Conservation (phyloP, 2,797 vertebrate genomes). For the Alosa sapidissima region DNA sequence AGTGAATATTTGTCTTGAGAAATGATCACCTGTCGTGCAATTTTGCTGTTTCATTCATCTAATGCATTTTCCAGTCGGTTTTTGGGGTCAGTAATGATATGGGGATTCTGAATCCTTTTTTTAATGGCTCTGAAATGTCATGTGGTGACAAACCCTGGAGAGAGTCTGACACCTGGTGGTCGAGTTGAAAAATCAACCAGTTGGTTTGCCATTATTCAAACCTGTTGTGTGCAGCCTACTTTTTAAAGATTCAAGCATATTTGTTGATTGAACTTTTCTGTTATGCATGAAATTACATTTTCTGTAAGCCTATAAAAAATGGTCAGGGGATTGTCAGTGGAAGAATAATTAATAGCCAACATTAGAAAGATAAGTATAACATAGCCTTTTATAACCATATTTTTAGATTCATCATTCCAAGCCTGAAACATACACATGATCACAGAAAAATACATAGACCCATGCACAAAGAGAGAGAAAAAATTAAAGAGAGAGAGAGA, state of each 20-base stretch:
- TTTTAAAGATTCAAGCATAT: not conserved
- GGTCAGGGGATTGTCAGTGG: not conserved
- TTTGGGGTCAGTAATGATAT: not conserved
- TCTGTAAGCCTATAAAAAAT: not conserved
- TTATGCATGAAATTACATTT: not conserved
- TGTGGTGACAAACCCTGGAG: slow-evolving; percentile 39
- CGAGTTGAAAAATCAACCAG: not conserved
- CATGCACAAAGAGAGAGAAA: not conserved
- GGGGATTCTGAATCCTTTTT: not conserved
- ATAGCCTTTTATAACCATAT: not conserved
- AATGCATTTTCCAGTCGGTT: not conserved
- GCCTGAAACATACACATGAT: not conserved
- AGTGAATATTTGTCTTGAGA: no score
- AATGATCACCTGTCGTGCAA: no score
- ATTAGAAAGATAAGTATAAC: not conserved
- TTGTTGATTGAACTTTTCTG: not conserved
- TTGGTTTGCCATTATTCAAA: not conserved
- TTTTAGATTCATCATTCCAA: not conserved
- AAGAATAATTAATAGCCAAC: not conserved
- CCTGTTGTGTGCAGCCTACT: not conserved
- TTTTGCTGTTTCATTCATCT: not conserved
- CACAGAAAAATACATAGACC: not conserved
- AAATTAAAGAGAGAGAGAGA: not conserved
- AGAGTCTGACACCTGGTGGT: slow-evolving; percentile 68
- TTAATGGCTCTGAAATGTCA: not conserved